These are phyloP conservation scores for Typhlichthys eigenmanni DNA, from an alignment of 2,797 vertebrate genomes.

Conservation along the genomic window DNA sequence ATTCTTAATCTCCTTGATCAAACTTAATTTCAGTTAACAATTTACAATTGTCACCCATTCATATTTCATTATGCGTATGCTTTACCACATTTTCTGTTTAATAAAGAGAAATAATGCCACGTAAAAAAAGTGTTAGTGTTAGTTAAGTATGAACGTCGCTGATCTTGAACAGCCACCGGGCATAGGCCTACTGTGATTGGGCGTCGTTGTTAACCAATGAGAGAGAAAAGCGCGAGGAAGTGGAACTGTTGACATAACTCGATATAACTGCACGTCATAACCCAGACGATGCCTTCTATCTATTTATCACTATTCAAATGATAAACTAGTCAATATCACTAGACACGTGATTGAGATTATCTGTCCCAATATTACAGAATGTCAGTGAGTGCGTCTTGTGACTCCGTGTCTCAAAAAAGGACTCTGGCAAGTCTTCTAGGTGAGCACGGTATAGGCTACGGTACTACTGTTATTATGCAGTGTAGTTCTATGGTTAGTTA, in stretches of 20 bases:
- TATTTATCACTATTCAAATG: background rate
- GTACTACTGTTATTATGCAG: too few relatives aligned
- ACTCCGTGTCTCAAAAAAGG: constrained; percentile 50
- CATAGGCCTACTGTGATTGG: constrained; percentile 42
- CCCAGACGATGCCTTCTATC: too few relatives aligned
- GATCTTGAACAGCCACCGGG: constrained; percentile 16
- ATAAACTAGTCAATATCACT: background rate
- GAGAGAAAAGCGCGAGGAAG: constrained; percentile 52
- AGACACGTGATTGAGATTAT: background rate
- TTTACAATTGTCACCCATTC: too few relatives aligned
- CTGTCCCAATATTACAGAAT: background rate
- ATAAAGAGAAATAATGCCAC: too few relatives aligned
- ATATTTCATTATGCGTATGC: too few relatives aligned
- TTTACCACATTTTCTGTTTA: too few relatives aligned
- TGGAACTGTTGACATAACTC: constrained; percentile 13
- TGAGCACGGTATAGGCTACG: constrained; percentile 49
- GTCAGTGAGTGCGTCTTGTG: constrained; percentile 35
- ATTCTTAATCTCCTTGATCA: too few relatives aligned
- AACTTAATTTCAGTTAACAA: too few relatives aligned
- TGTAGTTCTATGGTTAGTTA: too few relatives aligned
- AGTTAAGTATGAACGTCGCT: background rate
- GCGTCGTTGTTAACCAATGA: constrained; percentile 50
- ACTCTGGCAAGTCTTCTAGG: constrained; percentile 69
- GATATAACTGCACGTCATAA: too few relatives aligned
- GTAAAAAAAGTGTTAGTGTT: too few relatives aligned